Conservation (phyloP, 2,797 vertebrate genomes). For the Malacoctenus gilli region DNA sequence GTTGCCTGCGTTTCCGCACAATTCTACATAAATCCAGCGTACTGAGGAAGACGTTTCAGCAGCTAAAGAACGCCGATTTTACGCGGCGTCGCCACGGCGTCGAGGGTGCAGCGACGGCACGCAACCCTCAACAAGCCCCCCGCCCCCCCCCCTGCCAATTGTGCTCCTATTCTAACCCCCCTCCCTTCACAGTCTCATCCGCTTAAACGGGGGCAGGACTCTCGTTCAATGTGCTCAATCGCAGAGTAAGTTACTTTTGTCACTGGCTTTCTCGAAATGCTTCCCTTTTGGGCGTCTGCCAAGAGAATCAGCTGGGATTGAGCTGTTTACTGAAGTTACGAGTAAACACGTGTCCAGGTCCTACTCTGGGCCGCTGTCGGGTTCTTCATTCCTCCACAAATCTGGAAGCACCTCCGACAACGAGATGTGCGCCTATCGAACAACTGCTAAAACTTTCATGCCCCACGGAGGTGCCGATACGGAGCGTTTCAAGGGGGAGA, state of each 20-base stretch:
- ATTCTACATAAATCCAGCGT: not conserved
- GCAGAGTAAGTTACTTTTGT: conserved; percentile 10
- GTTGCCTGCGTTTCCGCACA: not conserved
- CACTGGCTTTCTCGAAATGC: conserved; percentile 15
- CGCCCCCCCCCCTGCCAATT: conserved; percentile 4
- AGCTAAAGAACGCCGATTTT: not conserved
- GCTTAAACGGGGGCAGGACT: conserved; percentile 19
- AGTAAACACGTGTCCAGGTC: no score
- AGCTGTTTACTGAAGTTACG: conserved; percentile 28
- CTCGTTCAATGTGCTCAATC: conserved; percentile 9
- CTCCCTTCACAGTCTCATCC: not conserved
- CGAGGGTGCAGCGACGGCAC: conserved; percentile 1
- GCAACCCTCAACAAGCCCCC: not conserved
- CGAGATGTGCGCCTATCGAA: no score
- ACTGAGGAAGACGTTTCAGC: conserved; percentile 1
- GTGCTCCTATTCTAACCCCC: not conserved
- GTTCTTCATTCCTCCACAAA: not conserved
- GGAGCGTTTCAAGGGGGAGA: not conserved
- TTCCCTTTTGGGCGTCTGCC: conserved; percentile 9
- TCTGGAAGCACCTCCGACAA: not conserved
- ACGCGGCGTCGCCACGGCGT: not conserved
- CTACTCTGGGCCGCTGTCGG: not conserved
- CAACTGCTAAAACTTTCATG: no score
- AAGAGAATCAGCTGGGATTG: conserved; percentile 20
- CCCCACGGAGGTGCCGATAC: not conserved